Evolutionary conservation across 2,888 invertebrate species (phyloP), one percentile per base, ranked within the genome.

Genomic region (Phorcus lineatus): DNA sequence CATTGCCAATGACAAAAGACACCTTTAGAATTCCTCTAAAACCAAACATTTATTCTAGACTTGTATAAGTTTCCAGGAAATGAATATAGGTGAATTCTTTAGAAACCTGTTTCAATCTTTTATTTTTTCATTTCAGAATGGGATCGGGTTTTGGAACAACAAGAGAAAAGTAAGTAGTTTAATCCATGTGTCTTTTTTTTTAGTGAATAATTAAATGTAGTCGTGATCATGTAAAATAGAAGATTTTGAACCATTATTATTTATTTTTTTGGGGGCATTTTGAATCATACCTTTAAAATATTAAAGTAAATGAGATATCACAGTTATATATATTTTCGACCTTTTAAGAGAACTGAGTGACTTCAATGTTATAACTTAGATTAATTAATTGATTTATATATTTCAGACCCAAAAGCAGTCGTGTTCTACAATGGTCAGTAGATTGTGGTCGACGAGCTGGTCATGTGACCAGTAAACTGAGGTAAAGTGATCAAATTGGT

Each of bases 41-140:
- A n/a, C n/a, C n/a, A n/a, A n/a, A n/a, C n/a, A n/a, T n/a, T n/a
- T n/a, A n/a, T n/a, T n/a, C n/a, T n/a, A n/a, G n/a, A n/a, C n/a
- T n/a, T n/a, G n/a, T n/a, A n/a, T n/a, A n/a, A n/a, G n/a, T n/a
- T n/a, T n/a, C n/a, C n/a, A n/a, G n/a, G n/a, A n/a, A n/a, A n/a
- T n/a, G n/a, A n/a, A n/a, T n/a, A n/a, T n/a, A n/a, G n/a, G n/a
- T n/a, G n/a, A n/a, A n/a, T n/a, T n/a, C n/a, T n/a, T n/a, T n/a
- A n/a, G n/a, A n/a, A n/a, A n/a, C n/a, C n/a, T n/a, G n/a, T n/a
- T n/a, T n/a, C 66, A 53, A n/a, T 6, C 19, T 47, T 52, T 31
- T 79, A 62, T 52, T 83, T 70, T 81, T 17, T 79, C 6, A 66
- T 88, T 86, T 62, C 86, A 88, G 88, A 86, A 78, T 88, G 88